phyloP scores from a whole-genome alignment of 2,113 vertebrate genomes.

The Fukomys damarensis region DNA sequence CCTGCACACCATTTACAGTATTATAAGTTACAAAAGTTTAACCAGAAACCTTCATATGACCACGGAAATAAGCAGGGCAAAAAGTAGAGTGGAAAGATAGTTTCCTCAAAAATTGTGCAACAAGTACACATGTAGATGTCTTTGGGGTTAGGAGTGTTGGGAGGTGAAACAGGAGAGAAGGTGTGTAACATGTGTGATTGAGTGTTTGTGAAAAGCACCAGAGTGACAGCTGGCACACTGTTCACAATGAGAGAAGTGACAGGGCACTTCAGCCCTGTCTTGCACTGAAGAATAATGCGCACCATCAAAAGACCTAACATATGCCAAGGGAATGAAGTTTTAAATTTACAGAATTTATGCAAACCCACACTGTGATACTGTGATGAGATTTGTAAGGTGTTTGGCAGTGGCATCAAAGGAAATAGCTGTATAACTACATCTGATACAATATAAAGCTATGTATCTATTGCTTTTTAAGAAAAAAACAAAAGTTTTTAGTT shows the following conservation, averaged over 20 bases:
- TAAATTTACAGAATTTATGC: not conserved
- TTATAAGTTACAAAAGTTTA: not conserved
- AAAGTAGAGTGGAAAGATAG: not conserved
- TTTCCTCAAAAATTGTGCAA: not conserved
- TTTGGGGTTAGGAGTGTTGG: not conserved
- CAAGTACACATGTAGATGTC: not conserved
- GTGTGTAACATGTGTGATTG: not conserved
- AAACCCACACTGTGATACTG: not conserved
- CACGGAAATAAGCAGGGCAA: not conserved
- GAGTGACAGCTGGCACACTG: constrained; percentile 32
- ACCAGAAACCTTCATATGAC: not conserved
- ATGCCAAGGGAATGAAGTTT: not conserved
- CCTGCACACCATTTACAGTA: constrained; percentile 56
- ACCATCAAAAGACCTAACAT: not conserved
- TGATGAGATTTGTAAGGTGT: not conserved
- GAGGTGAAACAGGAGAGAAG: not conserved
- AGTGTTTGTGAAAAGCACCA: constrained; percentile 63
- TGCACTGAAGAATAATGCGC: not conserved
- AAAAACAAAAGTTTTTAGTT: no score
- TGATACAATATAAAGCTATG: not conserved
- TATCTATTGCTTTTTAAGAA: not conserved
- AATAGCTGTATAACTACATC: not conserved
- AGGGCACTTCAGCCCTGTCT: not conserved
- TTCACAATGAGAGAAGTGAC: not conserved
- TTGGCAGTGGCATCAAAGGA: not conserved